phyloP scores from a whole-genome alignment of 2,113 vertebrate genomes.

The Saguinus imperator region DNA sequence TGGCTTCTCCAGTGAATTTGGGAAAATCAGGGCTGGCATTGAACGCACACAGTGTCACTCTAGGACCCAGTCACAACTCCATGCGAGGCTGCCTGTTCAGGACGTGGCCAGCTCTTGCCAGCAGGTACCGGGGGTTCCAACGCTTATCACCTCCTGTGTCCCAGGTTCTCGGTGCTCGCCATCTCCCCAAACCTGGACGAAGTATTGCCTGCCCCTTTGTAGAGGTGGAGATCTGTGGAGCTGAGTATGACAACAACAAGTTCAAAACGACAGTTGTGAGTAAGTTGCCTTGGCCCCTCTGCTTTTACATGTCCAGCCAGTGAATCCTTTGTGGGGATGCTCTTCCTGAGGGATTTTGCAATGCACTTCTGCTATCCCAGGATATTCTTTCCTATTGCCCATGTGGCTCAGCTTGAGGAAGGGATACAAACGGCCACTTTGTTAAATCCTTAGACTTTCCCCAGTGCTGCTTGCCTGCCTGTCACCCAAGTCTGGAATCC shows the following conservation, averaged over 20 bases:
- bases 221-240: constrained; percentile 95
- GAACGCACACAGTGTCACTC: background rate
- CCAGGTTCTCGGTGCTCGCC: constrained; percentile 95
- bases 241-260: constrained; percentile 91
- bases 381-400: background rate
- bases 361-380: fast-evolving
- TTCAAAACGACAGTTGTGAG: constrained; percentile 94
- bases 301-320: background rate
- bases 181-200: constrained; percentile 93
- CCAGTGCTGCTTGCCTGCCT: background rate
- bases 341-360: fast-evolving
- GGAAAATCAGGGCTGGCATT: background rate
- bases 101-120: background rate
- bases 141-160: background rate
- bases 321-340: fast-evolving
- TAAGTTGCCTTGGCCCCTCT: constrained; percentile 78
- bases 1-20: background rate
- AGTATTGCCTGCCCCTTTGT: constrained; percentile 97
- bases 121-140: background rate
- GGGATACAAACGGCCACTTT: background rate
- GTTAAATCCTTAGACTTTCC: background rate
- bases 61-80: background rate
- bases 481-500: background rate
- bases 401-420: fast-evolving
- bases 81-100: fast-evolving